Conservation (phyloP, 2,113 vertebrate species). For the Pavo muticus region DNA sequence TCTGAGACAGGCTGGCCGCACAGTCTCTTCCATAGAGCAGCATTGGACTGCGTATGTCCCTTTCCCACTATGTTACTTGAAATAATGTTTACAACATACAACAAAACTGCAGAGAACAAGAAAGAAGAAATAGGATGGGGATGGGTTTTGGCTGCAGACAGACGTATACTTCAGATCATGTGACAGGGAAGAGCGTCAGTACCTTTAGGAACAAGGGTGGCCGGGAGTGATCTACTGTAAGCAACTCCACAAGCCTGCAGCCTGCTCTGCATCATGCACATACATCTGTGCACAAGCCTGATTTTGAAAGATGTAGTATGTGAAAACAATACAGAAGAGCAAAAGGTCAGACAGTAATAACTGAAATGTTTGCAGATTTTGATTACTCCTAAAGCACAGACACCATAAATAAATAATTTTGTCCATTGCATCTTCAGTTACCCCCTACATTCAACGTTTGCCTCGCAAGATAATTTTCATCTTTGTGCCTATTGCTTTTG, state of each 20-base stretch:
- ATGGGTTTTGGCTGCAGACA: not conserved
- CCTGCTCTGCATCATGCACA: not conserved
- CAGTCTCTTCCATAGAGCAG: not conserved
- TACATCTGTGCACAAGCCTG: not conserved
- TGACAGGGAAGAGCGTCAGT: not conserved
- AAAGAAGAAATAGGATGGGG: not conserved
- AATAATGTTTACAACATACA: not conserved
- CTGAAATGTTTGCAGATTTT: not conserved
- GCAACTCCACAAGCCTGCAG: not conserved
- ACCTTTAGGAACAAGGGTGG: not conserved
- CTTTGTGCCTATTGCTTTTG: not conserved
- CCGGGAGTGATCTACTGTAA: not conserved
- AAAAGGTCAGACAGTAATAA: not conserved
- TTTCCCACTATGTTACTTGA: not conserved
- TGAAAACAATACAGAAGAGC: not conserved
- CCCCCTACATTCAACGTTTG: not conserved
- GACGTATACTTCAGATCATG: not conserved
- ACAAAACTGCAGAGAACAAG: not conserved
- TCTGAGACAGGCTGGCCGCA: not conserved
- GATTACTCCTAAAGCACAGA: not conserved
- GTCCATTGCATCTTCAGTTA: not conserved
- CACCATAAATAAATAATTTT: not conserved
- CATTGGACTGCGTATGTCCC: not conserved
- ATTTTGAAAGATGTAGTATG: not conserved
- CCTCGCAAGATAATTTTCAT: not conserved